Base-by-base conservation (phyloP, 2,797 vertebrate genomes). In the Apogon hyalosoma region DNA sequence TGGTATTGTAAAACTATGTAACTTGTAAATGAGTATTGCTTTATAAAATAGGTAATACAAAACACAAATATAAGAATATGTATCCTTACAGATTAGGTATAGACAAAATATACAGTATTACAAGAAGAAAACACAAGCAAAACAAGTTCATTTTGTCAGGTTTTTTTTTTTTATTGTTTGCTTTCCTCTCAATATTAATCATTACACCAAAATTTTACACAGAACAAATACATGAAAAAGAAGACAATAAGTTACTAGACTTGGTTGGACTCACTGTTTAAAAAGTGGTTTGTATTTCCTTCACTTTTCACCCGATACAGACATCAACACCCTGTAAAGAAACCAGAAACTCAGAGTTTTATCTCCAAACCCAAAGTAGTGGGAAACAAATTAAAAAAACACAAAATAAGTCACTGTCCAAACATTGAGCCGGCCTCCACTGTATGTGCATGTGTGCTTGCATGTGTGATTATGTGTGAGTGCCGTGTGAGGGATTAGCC, bases 401-500 rank as follows among this genome's bases (percentile, higher is more conserved):
- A 57, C 24, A 50, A 54, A 75, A 53, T 9, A 70, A 15, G 64
- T 40, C 48, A 61, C 75, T 78, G 73, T 84, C 73, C 63, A 78
- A 55, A 83, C 65, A 79, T 80, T 79, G 63, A 62, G 66, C 58
- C 9, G 7, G 33, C 3, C 33, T 65, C 63, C 33, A 21, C 66
- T 57, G 45, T 56, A 7, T 60, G 48, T 53, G 51, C 39, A 24
- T 51, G 42, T 73, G 50, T 40, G 47, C 33, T 51, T 80, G 50
- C 65, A 28, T 80, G 66, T 69, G 70, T 66, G 63, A 11, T 14
- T 11, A 28, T 43, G 33, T 59, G 63, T 67, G 68, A 57, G 78
- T 55, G 75, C 72, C 71, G 78, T 16, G 13, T 69, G 80, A 79
- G 73, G 91, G 92, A 93, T 93, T 92, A 93, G 83, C 85, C 91